Evolutionary conservation across 2,797 vertebrate species (phyloP).

Genomic region (Myripristis jacobus): DNA sequence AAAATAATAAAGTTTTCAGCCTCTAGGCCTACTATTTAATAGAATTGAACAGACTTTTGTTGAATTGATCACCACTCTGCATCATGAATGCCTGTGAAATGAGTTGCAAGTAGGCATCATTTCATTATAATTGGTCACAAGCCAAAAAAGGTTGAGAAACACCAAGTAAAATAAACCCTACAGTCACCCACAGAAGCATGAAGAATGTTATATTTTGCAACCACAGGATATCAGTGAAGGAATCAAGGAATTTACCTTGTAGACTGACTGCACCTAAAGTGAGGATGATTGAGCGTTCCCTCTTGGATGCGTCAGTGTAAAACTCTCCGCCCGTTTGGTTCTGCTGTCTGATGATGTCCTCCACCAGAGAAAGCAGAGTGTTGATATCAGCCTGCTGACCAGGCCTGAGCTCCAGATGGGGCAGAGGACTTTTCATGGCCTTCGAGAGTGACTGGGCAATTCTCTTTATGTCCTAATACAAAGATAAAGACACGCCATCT

Average conservation of each 20-base stretch:
- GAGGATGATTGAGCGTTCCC: constrained; percentile 76
- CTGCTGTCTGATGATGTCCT: constrained; percentile 89
- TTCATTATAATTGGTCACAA: no score
- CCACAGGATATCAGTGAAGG: background rate
- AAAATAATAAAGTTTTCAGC: no score
- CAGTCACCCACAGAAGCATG: background rate
- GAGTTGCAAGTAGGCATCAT: no score
- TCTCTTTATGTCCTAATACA: constrained; percentile 88
- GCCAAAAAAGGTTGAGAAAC: no score
- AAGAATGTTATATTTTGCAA: background rate
- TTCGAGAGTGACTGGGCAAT: constrained; percentile 91
- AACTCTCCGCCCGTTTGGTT: constrained; percentile 80
- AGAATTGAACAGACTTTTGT: no score
- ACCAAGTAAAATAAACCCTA: background rate
- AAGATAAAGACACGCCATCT: constrained; percentile 14
- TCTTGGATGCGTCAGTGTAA: constrained; percentile 81
- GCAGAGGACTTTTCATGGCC: constrained; percentile 84
- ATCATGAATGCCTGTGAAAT: no score
- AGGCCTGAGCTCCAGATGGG: constrained; percentile 76
- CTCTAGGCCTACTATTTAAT: no score
- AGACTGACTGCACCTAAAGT: constrained; percentile 78
- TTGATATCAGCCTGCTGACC: constrained; percentile 88
- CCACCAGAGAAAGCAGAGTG: constrained; percentile 88
- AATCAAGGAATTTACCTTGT: constrained; percentile 79
- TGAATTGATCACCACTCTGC: no score